Percentiles rank a stretch among this genome's conserved stretches.
These are phyloP conservation scores for Strix aluco DNA, from an alignment of 2,113 vertebrate genomes.

Conservation along the genomic window DNA sequence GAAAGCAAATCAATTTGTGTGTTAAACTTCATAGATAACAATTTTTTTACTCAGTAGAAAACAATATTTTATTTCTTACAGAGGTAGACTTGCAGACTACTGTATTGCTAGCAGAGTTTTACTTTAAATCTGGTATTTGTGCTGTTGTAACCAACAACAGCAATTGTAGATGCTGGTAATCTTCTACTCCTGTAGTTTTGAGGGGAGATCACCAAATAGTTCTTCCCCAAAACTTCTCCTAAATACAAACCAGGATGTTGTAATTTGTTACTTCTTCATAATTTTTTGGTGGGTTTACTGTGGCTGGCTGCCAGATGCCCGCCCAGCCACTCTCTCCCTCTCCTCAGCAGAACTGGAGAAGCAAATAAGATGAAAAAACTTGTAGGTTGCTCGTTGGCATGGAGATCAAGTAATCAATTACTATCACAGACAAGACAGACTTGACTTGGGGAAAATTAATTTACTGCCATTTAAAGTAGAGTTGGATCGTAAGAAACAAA, in stretches of 20 bases:
- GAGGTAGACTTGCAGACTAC: neutral
- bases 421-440: neutral
- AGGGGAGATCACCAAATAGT: neutral
- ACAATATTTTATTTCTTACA: neutral
- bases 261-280: neutral
- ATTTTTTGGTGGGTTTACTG: neutral
- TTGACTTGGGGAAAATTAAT: neutral
- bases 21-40: neutral
- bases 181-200: neutral
- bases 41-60: neutral
- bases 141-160: neutral
- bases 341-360: neutral
- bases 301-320: neutral
- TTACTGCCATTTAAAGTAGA: neutral
- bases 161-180: neutral
- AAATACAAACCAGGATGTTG: neutral
- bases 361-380: neutral
- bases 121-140: neutral
- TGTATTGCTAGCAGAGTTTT: neutral
- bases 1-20: neutral
- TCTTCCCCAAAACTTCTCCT: neutral
- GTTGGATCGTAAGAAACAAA: neutral
- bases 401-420: neutral
- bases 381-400: fast-evolving
- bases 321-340: neutral